phyloP scores from a whole-genome alignment of 2,113 vertebrate genomes.

The Protobothrops flavoviridis region DNA sequence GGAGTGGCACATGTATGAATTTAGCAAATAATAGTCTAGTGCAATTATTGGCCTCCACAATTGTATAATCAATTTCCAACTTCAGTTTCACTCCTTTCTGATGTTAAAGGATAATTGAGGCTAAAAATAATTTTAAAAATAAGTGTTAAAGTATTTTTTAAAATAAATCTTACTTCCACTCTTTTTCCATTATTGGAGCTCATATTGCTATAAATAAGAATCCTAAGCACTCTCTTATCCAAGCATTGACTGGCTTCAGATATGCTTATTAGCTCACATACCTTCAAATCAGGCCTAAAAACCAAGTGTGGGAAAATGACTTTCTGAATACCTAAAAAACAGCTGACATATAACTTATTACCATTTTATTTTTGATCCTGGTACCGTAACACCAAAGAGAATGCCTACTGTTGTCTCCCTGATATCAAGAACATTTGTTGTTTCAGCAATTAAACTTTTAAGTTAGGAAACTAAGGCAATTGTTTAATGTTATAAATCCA shows the following conservation, averaged over 20 bases:
- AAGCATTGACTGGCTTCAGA: background rate
- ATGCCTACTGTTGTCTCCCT: background rate
- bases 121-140: background rate
- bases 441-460: conserved; percentile 8
- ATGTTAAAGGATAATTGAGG: background rate
- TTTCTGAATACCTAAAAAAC: background rate
- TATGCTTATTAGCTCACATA: background rate
- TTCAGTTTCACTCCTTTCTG: background rate
- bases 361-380: background rate
- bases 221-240: background rate
- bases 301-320: background rate
- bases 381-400: background rate
- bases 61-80: background rate
- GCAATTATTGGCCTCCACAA: background rate
- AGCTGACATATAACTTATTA: background rate
- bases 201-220: background rate
- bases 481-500: background rate
- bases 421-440: conserved; percentile 17
- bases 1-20: background rate
- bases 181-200: background rate
- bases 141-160: background rate
- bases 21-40: background rate
- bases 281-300: background rate
- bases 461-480: background rate
- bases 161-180: background rate